phyloP scores from a whole-genome alignment of 2,888 invertebrate species.

The Fissipunctia ypsillon region DNA sequence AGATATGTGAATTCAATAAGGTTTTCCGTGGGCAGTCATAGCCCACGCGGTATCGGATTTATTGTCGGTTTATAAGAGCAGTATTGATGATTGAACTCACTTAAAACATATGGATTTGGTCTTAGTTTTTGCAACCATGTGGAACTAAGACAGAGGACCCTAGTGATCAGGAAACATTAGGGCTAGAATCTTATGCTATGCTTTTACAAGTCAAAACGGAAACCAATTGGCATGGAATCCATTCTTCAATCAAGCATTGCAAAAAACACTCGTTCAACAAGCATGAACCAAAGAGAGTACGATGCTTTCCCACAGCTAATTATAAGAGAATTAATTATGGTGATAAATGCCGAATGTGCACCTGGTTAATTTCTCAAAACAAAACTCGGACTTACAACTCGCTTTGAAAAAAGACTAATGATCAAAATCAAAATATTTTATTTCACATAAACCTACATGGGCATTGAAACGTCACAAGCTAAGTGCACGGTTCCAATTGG shows the following conservation, averaged over 20 bases:
- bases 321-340: not conserved
- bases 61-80: conserved; percentile 68
- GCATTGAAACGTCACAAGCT: no score
- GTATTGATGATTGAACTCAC: conserved; percentile 63
- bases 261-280: not conserved
- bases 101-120: conserved; percentile 52
- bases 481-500: no score
- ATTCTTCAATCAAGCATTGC: not conserved
- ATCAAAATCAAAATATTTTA: no score
- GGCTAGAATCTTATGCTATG: not conserved
- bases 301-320: not conserved
- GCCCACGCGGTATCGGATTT: conserved; percentile 71
- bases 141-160: not conserved
- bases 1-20: conserved; percentile 56
- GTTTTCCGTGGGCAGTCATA: conserved; percentile 66
- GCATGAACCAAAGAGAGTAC: not conserved
- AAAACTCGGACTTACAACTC: not conserved
- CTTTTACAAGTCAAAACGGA: not conserved
- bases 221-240: not conserved
- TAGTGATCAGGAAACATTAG: not conserved
- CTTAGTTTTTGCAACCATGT: conserved; percentile 31
- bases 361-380: not conserved
- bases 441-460: no score
- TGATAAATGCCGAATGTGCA: not conserved
- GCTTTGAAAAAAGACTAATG: not conserved